phyloP scores from a whole-genome alignment of 2,113 vertebrate genomes.

The Etia nguti region DNA sequence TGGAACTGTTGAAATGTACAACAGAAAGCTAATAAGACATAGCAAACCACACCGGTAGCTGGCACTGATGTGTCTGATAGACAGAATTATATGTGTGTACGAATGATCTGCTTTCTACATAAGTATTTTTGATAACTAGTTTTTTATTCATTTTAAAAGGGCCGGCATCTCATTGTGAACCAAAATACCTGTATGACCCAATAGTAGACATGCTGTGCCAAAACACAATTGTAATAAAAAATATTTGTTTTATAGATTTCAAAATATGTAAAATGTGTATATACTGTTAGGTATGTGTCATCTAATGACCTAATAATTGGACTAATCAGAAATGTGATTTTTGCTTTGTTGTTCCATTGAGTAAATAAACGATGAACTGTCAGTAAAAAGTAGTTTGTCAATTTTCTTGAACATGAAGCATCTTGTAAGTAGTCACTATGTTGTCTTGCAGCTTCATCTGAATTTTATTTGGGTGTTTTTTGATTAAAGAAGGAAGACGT shows the following conservation, averaged over 20 bases:
- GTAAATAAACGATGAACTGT: background rate
- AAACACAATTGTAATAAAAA: background rate
- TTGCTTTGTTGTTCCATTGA: background rate
- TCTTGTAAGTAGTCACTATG: background rate
- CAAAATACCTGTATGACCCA: background rate
- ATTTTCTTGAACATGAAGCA: background rate
- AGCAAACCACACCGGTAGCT: background rate
- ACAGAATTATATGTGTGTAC: background rate
- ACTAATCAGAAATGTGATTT: background rate
- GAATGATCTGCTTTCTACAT: background rate
- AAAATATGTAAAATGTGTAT: background rate
- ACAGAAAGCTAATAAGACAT: background rate
- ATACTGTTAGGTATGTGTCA: conserved; percentile 13
- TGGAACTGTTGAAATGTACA: background rate
- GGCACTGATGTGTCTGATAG: background rate
- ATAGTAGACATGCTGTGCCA: background rate
- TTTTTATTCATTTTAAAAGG: background rate
- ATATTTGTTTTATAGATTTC: background rate
- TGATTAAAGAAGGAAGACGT: background rate
- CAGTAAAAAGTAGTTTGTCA: background rate
- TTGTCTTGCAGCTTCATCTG: background rate
- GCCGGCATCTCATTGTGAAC: background rate
- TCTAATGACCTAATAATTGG: background rate
- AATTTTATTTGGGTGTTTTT: background rate
- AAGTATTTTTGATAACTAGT: background rate